Evolutionary conservation across 2,888 invertebrate genomes (phyloP).

Genomic region (Strigamia maritima): DNA sequence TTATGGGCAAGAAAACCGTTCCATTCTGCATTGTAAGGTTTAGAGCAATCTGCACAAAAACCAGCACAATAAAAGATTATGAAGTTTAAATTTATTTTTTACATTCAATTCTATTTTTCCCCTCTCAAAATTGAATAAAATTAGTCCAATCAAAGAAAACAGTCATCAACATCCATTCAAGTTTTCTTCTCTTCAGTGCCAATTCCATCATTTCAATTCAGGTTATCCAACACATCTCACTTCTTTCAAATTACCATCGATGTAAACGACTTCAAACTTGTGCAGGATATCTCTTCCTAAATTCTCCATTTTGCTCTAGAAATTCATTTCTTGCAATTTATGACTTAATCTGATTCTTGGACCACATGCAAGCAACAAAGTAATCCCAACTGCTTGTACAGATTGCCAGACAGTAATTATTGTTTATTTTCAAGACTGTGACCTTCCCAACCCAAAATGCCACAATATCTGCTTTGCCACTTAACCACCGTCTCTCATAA

Average conservation of each 20-base stretch:
- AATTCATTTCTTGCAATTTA: neutral
- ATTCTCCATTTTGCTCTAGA: neutral
- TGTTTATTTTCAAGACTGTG: neutral
- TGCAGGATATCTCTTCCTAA: neutral
- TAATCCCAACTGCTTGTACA: conserved; percentile 6
- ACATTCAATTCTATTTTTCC: neutral
- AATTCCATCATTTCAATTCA: neutral
- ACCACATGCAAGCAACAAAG: neutral
- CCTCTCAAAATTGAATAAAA: neutral
- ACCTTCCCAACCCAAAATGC: neutral
- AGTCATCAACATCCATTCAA: neutral
- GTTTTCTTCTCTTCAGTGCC: neutral
- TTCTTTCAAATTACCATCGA: neutral
- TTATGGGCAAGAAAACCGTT: too few relatives aligned
- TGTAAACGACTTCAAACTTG: neutral
- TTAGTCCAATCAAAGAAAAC: neutral
- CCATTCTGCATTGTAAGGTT: too few relatives aligned
- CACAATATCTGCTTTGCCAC: neutral
- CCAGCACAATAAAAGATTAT: too few relatives aligned
- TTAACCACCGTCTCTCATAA: neutral
- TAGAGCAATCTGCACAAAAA: too few relatives aligned
- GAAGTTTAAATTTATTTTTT: neutral
- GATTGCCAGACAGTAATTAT: neutral
- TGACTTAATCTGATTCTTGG: neutral
- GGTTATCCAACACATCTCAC: neutral